Conservation (phyloP, 2,113 vertebrate genomes). For the Lethenteron reissneri region DNA sequence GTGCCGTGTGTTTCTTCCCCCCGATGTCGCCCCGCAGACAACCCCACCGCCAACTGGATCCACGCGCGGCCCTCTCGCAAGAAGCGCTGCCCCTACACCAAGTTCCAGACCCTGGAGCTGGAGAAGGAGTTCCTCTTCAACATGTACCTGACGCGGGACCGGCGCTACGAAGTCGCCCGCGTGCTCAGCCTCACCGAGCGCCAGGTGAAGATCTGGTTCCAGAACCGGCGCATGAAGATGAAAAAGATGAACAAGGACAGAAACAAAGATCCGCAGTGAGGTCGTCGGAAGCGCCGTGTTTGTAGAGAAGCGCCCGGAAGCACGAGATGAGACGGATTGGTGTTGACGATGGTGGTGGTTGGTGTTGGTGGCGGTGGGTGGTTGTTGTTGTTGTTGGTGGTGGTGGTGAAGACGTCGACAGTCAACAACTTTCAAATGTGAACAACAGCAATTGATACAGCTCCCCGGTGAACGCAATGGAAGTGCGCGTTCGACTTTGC, state of each 20-base stretch:
- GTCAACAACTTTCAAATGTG: too few relatives aligned
- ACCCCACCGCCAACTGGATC: conserved; percentile 94
- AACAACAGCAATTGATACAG: too few relatives aligned
- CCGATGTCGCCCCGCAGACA: conserved; percentile 37
- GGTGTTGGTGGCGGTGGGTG: too few relatives aligned
- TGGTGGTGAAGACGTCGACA: too few relatives aligned
- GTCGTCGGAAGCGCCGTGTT: too few relatives aligned
- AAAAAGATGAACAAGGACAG: conserved; percentile 97
- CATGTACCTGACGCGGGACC: conserved; percentile 92
- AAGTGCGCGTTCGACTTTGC: too few relatives aligned
- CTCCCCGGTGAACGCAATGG: too few relatives aligned
- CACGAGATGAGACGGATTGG: too few relatives aligned
- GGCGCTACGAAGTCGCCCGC: conserved; percentile 82
- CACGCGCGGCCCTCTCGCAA: conserved; percentile 86
- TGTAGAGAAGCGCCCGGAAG: too few relatives aligned
- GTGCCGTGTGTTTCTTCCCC: conserved; percentile 7
- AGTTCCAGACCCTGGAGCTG: conserved; percentile 93
- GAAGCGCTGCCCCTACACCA: conserved; percentile 93
- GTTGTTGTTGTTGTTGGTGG: too few relatives aligned
- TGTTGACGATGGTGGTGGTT: too few relatives aligned
- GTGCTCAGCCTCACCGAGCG: conserved; percentile 90
- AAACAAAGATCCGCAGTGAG: conserved; percentile 41
- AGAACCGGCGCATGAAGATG: conserved; percentile 99
- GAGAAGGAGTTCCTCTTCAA: conserved; percentile 98
- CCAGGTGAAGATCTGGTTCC: conserved; percentile 99